A percentile compares a stretch with the other conserved stretches of the same genome.
phyloP scores from a whole-genome alignment of 2,888 invertebrate genomes.

The Drosophila pegasa region DNA sequence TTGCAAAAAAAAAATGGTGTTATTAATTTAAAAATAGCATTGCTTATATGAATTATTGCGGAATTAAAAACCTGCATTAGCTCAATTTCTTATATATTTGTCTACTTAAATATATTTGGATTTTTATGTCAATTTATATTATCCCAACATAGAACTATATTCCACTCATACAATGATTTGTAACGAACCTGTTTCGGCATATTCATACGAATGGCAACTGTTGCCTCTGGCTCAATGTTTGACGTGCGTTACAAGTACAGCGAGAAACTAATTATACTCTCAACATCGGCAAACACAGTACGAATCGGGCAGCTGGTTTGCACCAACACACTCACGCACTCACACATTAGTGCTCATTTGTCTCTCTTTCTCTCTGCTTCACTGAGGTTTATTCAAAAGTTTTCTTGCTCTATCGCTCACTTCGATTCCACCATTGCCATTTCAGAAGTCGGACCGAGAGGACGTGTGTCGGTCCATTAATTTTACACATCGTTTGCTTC shows the following conservation, averaged over 20 bases:
- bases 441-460: constrained; percentile 36
- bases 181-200: neutral
- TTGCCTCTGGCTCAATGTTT: neutral
- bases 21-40: too few species aligned
- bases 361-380: constrained; percentile 7
- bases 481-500: constrained; percentile 13
- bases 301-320: constrained; percentile 21
- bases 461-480: constrained; percentile 20
- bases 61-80: too few species aligned
- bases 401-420: constrained; percentile 31
- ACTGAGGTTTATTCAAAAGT: constrained; percentile 14
- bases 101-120: neutral
- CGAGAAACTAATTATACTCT: neutral
- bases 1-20: neutral
- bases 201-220: neutral
- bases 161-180: neutral
- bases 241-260: neutral
- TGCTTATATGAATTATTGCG: too few species aligned
- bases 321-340: constrained; percentile 11
- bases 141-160: neutral
- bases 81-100: too few species aligned
- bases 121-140: neutral
- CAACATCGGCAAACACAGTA: neutral
- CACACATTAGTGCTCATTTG: constrained; percentile 6
- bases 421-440: constrained; percentile 24